phyloP scores from a whole-genome alignment of 2,888 invertebrate genomes.

The Pediacus dermestoides region DNA sequence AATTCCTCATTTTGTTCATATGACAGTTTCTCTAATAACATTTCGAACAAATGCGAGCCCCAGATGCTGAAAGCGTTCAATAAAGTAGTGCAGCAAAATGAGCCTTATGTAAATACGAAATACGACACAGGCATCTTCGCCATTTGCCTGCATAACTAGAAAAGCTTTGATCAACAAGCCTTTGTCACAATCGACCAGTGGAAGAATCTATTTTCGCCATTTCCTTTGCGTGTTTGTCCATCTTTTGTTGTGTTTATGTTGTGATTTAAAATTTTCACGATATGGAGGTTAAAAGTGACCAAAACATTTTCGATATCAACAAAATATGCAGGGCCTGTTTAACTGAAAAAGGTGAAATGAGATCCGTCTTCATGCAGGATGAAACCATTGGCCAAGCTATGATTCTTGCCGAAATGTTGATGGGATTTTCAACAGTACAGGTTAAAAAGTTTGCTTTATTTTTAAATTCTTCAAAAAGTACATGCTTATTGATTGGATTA shows the following conservation, averaged over 20 bases:
- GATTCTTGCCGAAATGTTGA: constrained; percentile 51
- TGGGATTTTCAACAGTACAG: constrained; percentile 48
- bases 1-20: too few species aligned
- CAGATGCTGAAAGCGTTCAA: constrained; percentile 24
- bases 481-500: too few species aligned
- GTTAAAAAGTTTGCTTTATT: constrained; percentile 30
- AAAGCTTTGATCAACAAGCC: constrained; percentile 21
- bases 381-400: constrained; percentile 45
- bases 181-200: constrained; percentile 51
- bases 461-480: constrained; percentile 7
- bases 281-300: constrained; percentile 44
- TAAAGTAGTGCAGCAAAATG: constrained; percentile 28
- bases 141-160: constrained; percentile 34
- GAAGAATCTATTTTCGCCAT: constrained; percentile 47
- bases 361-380: constrained; percentile 48
- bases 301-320: constrained; percentile 43
- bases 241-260: constrained; percentile 40
- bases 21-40: too few species aligned
- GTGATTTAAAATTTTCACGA: constrained; percentile 27
- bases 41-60: too few species aligned
- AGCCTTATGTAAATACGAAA: constrained; percentile 20
- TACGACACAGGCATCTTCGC: constrained; percentile 23
- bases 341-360: constrained; percentile 50
- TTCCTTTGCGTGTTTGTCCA: constrained; percentile 45
- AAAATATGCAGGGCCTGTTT: constrained; percentile 53